These are phyloP conservation scores for Flexamia atlantica DNA, from an alignment of 2,888 invertebrate species.

Conservation along the genomic window DNA sequence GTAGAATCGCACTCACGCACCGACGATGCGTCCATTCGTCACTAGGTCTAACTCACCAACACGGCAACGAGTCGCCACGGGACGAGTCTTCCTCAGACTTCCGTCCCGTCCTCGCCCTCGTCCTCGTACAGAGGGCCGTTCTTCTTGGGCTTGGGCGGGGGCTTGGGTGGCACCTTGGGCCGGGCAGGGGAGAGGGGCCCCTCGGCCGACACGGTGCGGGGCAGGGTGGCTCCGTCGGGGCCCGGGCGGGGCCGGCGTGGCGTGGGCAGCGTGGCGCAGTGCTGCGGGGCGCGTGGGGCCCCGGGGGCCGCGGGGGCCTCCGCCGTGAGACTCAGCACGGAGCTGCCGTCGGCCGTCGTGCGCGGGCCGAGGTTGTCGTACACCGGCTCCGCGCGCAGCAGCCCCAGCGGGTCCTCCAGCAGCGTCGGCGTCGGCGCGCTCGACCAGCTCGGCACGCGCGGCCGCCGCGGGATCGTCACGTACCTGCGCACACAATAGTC, in stretches of 20 bases:
- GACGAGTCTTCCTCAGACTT: constrained; percentile 77
- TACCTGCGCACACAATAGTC: constrained; percentile 72
- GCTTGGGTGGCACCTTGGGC: constrained; percentile 83
- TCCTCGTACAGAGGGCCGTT: constrained; percentile 90
- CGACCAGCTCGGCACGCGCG: constrained; percentile 90
- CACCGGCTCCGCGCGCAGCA: constrained; percentile 81
- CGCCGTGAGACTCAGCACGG: constrained; percentile 87
- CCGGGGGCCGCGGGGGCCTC: constrained; percentile 73
- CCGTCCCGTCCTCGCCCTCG: constrained; percentile 93
- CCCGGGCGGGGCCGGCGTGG: constrained; percentile 63
- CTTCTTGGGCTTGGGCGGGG: constrained; percentile 88
- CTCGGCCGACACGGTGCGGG: constrained; percentile 73
- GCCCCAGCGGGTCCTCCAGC: constrained; percentile 71
- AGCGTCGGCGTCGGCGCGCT: constrained; percentile 78
- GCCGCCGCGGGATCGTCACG: constrained; percentile 91
- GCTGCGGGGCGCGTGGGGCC: constrained; percentile 19
- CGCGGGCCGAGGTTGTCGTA: constrained; percentile 92
- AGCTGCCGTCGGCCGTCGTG: constrained; percentile 93
- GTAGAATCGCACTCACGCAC: constrained; percentile 1
- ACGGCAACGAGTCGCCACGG: constrained; percentile 15
- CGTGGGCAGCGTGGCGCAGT: constrained; percentile 64
- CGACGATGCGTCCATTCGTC: neutral
- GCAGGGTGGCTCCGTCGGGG: constrained; percentile 70
- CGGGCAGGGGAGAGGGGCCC: constrained; percentile 61
- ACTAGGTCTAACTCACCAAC: constrained; percentile 1